Base-by-base conservation (phyloP, 2,888 invertebrate genomes). In the Ethmia dodecea region DNA sequence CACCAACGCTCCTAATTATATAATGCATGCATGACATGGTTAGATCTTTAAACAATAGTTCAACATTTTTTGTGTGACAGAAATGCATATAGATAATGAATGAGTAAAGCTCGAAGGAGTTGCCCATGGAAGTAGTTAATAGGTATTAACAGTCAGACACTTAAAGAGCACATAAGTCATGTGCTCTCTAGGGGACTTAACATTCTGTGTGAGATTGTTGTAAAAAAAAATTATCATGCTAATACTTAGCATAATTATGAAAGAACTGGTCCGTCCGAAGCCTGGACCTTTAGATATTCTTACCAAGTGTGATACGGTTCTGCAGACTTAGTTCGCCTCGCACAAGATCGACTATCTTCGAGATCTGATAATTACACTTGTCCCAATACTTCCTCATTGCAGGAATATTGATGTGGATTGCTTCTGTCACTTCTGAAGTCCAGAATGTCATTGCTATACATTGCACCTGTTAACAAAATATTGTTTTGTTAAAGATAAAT, bases 381-480 rank as follows among this genome's bases (percentile, higher is more conserved):
- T 89, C 83, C 52, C 94, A 87, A 64, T 94, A 96, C 0, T 79
- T 60, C 42, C 77, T 72, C 86, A 92, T 79, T 29, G 88, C 89
- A 28, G 76, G 60, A 0, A 89, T 55, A 8, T 84, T 89, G 3
- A 86, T 77, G 13, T 88, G 72, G 40, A 97, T 93, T 1, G 94
- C 91, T 35, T 91, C 89, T 1, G 95, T 94, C n/a, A 97, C 93
- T 68, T 96, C 94, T 0, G 89, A 83, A 0, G 98, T 98, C 98
- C 98, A 98, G 63, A 92, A 96, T 1, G 94, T 92, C 81, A 94
- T 92, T 8, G 93, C 91, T 37, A 93, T 93, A 53, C 94, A 93
- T 69, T 97, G 92, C 0, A 94, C 89, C 88, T 88, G 25, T 5
- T n/a, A n/a, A n/a, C n/a, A n/a, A n/a, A n/a, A n/a, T n/a, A n/a